phyloP scores from a whole-genome alignment of 1,140 invertebrate genomes.

The Anoplophora glabripennis region DNA sequence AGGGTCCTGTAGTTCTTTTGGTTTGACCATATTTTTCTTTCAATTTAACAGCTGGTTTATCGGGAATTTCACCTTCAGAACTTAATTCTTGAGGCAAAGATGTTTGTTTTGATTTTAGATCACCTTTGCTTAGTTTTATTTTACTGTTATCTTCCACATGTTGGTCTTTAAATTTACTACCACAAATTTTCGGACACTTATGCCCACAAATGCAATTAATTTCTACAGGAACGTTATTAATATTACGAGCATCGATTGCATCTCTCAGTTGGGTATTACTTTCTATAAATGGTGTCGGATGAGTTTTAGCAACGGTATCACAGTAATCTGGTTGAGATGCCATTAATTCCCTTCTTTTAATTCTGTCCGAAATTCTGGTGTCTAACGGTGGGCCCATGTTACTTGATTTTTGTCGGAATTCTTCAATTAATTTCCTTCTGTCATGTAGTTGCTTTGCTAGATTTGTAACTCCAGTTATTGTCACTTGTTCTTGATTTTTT shows the following conservation, averaged over 20 bases:
- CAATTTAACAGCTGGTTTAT: constrained; percentile 31
- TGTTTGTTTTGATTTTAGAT: too few species aligned
- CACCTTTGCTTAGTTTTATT: constrained; percentile 15
- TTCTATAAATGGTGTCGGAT: constrained; percentile 4
- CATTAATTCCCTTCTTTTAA: constrained; percentile 28
- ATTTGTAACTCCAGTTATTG: too few species aligned
- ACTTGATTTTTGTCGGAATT: too few species aligned
- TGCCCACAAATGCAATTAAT: too few species aligned
- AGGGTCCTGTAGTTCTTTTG: neutral
- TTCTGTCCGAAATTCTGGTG: constrained; percentile 39
- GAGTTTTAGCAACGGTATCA: constrained; percentile 14
- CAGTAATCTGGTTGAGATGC: constrained; percentile 25
- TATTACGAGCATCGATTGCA: constrained; percentile 3
- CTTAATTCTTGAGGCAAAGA: too few species aligned
- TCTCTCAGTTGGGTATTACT: constrained; percentile 9
- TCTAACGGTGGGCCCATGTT: constrained; percentile 8
- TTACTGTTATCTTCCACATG: constrained; percentile 1
- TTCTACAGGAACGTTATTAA: too few species aligned
- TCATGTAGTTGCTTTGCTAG: too few species aligned
- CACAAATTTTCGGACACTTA: too few species aligned
- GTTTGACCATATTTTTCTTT: constrained; percentile 6
- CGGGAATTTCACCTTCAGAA: constrained; percentile 33
- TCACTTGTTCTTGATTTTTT: too few species aligned
- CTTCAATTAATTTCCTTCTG: too few species aligned
- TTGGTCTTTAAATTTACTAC: constrained; percentile 4